These are phyloP conservation scores for Antitype chi DNA, from an alignment of 2,888 invertebrate species.

Conservation along the genomic window DNA sequence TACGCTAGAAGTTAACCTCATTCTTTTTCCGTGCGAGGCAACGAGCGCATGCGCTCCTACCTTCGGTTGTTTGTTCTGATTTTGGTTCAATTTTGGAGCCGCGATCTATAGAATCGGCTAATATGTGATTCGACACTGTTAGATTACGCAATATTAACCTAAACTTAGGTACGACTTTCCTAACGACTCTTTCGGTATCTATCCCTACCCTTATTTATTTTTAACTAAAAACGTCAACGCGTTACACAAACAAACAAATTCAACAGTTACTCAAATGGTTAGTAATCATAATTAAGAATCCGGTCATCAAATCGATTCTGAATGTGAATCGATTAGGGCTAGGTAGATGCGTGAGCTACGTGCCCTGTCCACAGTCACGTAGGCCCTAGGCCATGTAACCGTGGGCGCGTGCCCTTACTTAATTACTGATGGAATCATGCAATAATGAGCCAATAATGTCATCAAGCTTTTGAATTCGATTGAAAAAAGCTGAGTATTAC, in stretches of 20 bases:
- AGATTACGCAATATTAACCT: constrained; percentile 6
- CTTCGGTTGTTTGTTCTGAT: too few relatives aligned
- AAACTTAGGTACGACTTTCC: constrained; percentile 11
- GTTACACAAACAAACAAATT: constrained; percentile 54
- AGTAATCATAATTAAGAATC: constrained; percentile 74
- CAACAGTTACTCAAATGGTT: constrained; percentile 44
- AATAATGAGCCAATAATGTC: constrained; percentile 51
- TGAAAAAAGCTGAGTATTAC: background rate
- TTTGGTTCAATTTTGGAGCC: too few relatives aligned
- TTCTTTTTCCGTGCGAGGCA: too few relatives aligned
- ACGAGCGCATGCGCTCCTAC: too few relatives aligned
- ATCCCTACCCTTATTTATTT: constrained; percentile 10
- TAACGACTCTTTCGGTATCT: background rate
- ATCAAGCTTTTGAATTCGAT: background rate
- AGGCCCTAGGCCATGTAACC: constrained; percentile 70
- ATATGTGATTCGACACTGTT: background rate
- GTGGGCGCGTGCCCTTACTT: constrained; percentile 80
- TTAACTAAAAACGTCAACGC: constrained; percentile 23
- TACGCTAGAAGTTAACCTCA: too few relatives aligned
- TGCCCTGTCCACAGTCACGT: constrained; percentile 84
- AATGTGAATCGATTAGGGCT: constrained; percentile 76
- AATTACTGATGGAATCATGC: constrained; percentile 74
- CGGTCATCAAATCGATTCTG: constrained; percentile 77
- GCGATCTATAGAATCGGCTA: background rate
- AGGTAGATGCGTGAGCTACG: constrained; percentile 68